Evolutionary conservation across 2,888 invertebrate genomes (phyloP).

Genomic region (Timema podura): DNA sequence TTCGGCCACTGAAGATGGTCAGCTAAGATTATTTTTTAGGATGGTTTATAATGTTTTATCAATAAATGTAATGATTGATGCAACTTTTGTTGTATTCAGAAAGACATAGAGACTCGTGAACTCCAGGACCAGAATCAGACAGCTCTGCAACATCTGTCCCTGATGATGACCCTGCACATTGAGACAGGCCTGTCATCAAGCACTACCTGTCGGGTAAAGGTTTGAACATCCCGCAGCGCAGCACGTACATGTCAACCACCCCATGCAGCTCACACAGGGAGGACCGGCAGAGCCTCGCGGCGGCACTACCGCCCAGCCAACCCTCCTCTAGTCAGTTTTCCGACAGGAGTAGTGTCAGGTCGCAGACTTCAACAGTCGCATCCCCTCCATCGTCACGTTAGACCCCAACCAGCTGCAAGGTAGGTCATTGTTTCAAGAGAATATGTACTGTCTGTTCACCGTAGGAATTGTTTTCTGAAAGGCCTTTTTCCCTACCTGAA

Average conservation of each 20-base stretch:
- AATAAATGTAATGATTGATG: too few relatives aligned
- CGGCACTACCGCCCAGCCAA: conserved; percentile 29
- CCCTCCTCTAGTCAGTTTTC: neutral
- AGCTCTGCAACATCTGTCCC: conserved; percentile 53
- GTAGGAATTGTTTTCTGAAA: too few relatives aligned
- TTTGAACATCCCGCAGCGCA: conserved; percentile 39
- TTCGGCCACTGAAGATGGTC: too few relatives aligned
- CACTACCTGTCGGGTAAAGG: conserved; percentile 42
- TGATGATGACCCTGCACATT: conserved; percentile 47
- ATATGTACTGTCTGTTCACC: too few relatives aligned
- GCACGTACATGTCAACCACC: neutral
- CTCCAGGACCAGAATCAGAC: conserved; percentile 56
- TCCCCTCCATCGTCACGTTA: conserved; percentile 19
- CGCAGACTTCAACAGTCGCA: neutral
- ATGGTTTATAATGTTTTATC: conserved; percentile 1
- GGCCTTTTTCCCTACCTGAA: too few relatives aligned
- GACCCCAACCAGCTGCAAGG: conserved; percentile 20
- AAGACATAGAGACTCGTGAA: conserved; percentile 55
- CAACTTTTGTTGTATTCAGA: conserved; percentile 41
- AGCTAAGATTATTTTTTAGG: conserved; percentile 5
- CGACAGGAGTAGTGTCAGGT: neutral
- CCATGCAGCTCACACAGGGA: neutral
- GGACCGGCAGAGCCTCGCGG: neutral
- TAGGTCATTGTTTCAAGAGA: neutral
- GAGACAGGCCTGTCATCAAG: conserved; percentile 45